These are phyloP conservation scores for Eciton burchellii DNA, from an alignment of 1,140 invertebrate genomes.

Conservation along the genomic window DNA sequence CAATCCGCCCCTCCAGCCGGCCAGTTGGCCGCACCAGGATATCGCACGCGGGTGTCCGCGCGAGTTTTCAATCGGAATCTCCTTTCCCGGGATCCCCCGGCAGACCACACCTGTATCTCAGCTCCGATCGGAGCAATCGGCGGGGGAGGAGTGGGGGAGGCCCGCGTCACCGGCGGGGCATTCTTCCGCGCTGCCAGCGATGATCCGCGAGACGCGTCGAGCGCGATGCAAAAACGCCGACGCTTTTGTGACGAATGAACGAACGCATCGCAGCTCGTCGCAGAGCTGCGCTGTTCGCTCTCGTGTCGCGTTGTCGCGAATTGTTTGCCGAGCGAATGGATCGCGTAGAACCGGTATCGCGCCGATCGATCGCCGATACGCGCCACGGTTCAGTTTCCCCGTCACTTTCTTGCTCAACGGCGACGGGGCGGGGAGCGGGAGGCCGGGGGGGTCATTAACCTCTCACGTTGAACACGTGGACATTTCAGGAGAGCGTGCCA, in stretches of 20 bases:
- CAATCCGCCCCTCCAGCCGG: background rate
- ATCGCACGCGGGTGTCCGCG: background rate
- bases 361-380: conserved; percentile 9
- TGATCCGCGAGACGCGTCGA: background rate
- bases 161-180: background rate
- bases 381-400: background rate
- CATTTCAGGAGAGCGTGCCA: conserved; percentile 46
- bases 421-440: too few relatives aligned
- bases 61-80: conserved; percentile 53
- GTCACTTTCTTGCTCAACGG: conserved; percentile 55
- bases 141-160: conserved; percentile 11
- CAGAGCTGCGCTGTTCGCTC: too few relatives aligned
- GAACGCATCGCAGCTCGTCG: too few relatives aligned
- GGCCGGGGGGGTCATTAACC: conserved; percentile 48
- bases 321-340: conserved; percentile 18
- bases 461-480: background rate
- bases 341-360: conserved; percentile 12
- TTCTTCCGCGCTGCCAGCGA: background rate
- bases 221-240: too few relatives aligned
- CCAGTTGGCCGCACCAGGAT: background rate
- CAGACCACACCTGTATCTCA: conserved; percentile 9
- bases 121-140: conserved; percentile 22
- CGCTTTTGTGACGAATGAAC: too few relatives aligned
- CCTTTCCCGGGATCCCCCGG: background rate
- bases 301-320: too few relatives aligned